phyloP scores from a whole-genome alignment of 2,888 invertebrate genomes.

The Pachymerium ferrugineum region DNA sequence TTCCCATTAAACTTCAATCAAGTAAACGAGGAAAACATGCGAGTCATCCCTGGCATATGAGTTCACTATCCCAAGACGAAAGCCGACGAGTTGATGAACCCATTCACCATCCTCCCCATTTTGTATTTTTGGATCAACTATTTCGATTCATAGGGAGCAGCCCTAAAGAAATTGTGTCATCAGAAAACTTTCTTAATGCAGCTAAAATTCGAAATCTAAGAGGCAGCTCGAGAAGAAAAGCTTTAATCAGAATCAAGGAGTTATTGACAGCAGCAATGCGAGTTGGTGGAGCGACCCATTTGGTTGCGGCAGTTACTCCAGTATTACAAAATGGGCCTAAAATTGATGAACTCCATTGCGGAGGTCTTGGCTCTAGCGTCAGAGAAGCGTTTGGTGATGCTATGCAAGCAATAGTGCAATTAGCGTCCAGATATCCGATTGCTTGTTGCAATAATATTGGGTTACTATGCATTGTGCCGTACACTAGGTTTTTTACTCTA shows the following conservation, averaged over 20 bases:
- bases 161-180: slow-evolving; percentile 46
- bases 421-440: slow-evolving; percentile 45
- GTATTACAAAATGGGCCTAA: slow-evolving; percentile 46
- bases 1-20: slow-evolving; percentile 32
- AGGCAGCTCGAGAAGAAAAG: slow-evolving; percentile 44
- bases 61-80: not conserved
- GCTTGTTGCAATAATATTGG: slow-evolving; percentile 47
- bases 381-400: slow-evolving; percentile 47
- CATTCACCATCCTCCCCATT: slow-evolving; percentile 43
- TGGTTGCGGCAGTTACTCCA: slow-evolving; percentile 47
- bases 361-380: slow-evolving; percentile 39
- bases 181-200: slow-evolving; percentile 44
- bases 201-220: slow-evolving; percentile 44
- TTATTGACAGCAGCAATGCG: slow-evolving; percentile 44
- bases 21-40: slow-evolving; percentile 30
- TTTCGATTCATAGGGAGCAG: slow-evolving; percentile 47
- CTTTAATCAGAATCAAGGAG: slow-evolving; percentile 46
- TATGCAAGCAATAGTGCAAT: slow-evolving; percentile 46
- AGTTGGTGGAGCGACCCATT: slow-evolving; percentile 46
- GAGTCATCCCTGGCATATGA: slow-evolving; percentile 31
- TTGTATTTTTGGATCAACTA: slow-evolving; percentile 46
- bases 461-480: slow-evolving; percentile 46
- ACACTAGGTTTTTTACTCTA: slow-evolving; percentile 42
- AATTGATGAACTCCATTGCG: slow-evolving; percentile 46
- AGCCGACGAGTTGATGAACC: slow-evolving; percentile 15